These are phyloP conservation scores for Trinectes maculatus DNA, from an alignment of 2,113 vertebrate genomes.

Conservation along the genomic window DNA sequence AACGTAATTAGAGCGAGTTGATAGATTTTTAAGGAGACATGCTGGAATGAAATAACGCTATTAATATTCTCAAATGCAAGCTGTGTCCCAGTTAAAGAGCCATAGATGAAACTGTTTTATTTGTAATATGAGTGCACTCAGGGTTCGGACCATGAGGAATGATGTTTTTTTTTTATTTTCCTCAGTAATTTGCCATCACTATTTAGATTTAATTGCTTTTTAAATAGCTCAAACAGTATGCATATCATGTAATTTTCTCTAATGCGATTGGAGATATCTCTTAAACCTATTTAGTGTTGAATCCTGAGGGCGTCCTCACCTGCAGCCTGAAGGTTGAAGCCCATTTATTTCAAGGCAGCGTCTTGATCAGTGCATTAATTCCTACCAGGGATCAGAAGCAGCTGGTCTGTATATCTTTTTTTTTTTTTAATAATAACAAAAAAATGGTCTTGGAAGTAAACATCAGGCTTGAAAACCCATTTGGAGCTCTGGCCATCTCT, in stretches of 20 bases:
- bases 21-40: conserved; percentile 23
- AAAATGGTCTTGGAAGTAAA: background rate
- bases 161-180: conserved; percentile 47
- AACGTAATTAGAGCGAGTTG: background rate
- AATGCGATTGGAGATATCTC: conserved; percentile 15
- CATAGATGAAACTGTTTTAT: conserved; percentile 50
- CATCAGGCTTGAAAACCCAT: too few species aligned
- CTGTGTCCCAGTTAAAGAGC: conserved; percentile 55
- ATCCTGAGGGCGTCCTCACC: too few species aligned
- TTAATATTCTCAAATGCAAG: conserved; percentile 51
- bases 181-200: conserved; percentile 50
- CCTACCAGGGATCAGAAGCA: background rate
- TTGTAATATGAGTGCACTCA: conserved; percentile 49
- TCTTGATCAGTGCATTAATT: conserved; percentile 6
- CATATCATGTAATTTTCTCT: conserved; percentile 36
- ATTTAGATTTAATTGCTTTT: conserved; percentile 72
- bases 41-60: conserved; percentile 38
- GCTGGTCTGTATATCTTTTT: background rate
- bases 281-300: background rate
- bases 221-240: conserved; percentile 62
- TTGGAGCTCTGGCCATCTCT: too few species aligned
- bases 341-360: background rate
- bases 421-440: background rate
- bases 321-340: background rate
- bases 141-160: conserved; percentile 46